Evolutionary conservation across 2,888 invertebrate genomes (phyloP).

Genomic region (Phlogophora meticulosa): DNA sequence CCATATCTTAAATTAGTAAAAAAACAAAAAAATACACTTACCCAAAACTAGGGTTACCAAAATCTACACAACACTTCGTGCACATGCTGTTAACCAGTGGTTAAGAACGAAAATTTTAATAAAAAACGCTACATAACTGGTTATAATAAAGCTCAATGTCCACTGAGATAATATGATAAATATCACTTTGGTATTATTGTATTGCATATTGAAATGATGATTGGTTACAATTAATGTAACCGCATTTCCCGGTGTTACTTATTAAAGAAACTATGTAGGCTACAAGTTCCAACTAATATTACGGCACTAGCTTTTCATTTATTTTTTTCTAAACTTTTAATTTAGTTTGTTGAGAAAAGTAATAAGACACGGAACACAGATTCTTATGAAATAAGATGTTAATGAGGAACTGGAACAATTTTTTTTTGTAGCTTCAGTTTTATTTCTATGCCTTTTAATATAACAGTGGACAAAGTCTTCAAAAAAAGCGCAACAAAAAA

Average conservation of each 20-base stretch:
- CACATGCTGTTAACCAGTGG: conserved; percentile 67
- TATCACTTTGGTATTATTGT: neutral
- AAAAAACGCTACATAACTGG: conserved; percentile 44
- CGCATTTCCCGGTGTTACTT: neutral
- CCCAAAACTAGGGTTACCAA: conserved; percentile 58
- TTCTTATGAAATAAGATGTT: neutral
- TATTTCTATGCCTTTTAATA: neutral
- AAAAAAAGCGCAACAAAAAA: conserved; percentile 58
- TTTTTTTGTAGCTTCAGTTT: no score
- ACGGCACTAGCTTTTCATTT: neutral
- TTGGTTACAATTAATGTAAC: neutral
- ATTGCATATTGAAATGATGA: neutral
- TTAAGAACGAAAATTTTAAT: conserved; percentile 50
- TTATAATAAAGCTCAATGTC: conserved; percentile 59
- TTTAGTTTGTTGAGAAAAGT: neutral
- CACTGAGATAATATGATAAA: conserved; percentile 31
- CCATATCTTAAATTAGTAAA: conserved; percentile 48
- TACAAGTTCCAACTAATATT: neutral
- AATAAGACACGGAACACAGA: neutral
- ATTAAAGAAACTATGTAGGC: neutral
- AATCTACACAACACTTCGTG: conserved; percentile 70
- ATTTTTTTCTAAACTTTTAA: neutral
- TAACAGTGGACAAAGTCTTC: conserved; percentile 61
- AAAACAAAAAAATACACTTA: conserved; percentile 64
- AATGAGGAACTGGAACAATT: neutral